Evolutionary conservation across 2,888 invertebrate genomes (phyloP), one percentile per base, ranked within the genome.

Genomic region (Pristionchus arcanus): DNA sequence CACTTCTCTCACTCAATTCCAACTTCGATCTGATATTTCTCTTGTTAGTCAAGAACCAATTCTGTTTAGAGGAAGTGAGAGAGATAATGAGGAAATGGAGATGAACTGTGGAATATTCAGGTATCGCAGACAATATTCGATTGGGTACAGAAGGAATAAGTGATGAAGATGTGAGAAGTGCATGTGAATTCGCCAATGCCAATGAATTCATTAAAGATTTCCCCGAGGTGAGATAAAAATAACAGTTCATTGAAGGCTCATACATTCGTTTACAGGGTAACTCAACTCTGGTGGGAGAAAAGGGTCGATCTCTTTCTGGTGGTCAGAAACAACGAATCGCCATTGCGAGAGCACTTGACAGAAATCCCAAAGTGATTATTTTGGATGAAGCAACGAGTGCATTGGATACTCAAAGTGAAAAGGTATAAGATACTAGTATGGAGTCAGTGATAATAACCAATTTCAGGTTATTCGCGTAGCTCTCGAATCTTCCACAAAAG

Each of bases 161-260:
- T 16, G 87, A 92, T 13, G 92, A 93, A 0, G 94, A 95, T 49
- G 92, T 95, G 16, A 90, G 92, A 37, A 90, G 90, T 49, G 95
- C 95, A 2, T 94, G 95, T 21, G 93, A 91, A 87, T 92, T 94
- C 90, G 95, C 95, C 4, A 95, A 95, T 91, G 95, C 95, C 68
- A 94, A 95, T 85, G 93, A 95, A 91, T 95, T 95, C 91, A 95
- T 95, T 84, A 91, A 90, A 87, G 91, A 94, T 25, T 92, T 95
- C 37, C 59, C 59, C 7, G 85, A 63, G 85, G 85, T 63, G 2
- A 25, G 3, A 34, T 31, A 84, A 5, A 2, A 25, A 49, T 49
- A 25, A 4, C 37, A 11, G n/a, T 53, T 74, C 3, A 37, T 37
- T 37, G 19, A 37, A 74, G 2, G 5, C 1, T 28, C 1, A 53